phyloP scores from a whole-genome alignment of 2,888 invertebrate species.

The Himalopsyche tibetana region DNA sequence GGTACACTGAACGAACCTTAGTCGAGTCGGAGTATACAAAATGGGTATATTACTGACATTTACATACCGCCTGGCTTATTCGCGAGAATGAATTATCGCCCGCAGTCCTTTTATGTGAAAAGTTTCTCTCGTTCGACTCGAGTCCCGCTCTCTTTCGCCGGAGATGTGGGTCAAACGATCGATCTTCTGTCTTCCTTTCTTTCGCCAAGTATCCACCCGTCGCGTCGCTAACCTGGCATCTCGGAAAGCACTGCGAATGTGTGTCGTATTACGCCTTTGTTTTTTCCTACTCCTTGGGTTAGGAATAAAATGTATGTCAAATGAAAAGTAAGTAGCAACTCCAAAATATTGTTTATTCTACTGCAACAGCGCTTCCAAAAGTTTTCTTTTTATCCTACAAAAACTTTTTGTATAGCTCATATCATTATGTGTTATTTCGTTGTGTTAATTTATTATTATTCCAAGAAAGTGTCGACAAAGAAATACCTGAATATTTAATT shows the following conservation, averaged over 20 bases:
- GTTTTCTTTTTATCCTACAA: too few species aligned
- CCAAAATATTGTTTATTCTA: too few species aligned
- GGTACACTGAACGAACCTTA: not conserved
- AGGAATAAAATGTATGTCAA: too few species aligned
- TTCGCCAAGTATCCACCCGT: conserved; percentile 17
- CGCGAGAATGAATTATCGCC: conserved; percentile 29
- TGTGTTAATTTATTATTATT: too few species aligned
- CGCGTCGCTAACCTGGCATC: conserved; percentile 26
- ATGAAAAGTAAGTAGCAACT: too few species aligned
- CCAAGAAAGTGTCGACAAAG: too few species aligned
- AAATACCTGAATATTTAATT: too few species aligned
- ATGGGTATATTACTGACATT: conserved; percentile 12
- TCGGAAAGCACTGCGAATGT: not conserved
- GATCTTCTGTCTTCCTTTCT: conserved; percentile 31
- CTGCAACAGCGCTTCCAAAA: too few species aligned
- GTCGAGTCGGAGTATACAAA: conserved; percentile 5
- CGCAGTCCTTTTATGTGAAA: conserved; percentile 1
- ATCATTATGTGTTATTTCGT: too few species aligned
- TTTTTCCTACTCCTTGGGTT: too few species aligned
- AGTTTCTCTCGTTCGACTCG: conserved; percentile 7
- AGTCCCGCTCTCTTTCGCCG: conserved; percentile 28
- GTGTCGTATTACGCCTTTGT: not conserved
- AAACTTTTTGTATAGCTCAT: too few species aligned
- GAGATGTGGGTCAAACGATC: conserved; percentile 39
- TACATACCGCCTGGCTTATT: conserved; percentile 9